Conservation (phyloP, 2,113 vertebrate species). For the Porphyrio hochstetteri region DNA sequence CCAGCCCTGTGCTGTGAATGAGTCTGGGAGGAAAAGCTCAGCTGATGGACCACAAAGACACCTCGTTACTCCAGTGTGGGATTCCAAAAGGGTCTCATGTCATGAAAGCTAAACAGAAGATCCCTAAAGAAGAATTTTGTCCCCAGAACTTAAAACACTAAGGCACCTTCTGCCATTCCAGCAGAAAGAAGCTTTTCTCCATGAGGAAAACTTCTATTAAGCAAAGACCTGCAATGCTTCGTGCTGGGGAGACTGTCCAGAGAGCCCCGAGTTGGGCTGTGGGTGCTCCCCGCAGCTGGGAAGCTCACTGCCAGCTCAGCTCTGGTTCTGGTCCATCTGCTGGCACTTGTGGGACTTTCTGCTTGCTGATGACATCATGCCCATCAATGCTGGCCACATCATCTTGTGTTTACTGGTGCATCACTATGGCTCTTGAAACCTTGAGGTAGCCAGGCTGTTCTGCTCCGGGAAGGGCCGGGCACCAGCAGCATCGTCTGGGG, state of each 20-base stretch:
- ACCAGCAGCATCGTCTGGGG: background rate
- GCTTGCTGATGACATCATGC: background rate
- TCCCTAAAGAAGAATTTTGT: background rate
- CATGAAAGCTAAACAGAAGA: background rate
- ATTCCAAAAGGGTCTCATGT: background rate
- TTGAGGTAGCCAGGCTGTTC: background rate
- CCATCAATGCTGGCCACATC: background rate
- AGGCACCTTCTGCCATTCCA: background rate
- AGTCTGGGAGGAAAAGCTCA: background rate
- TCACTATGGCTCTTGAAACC: background rate
- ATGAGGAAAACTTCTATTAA: background rate
- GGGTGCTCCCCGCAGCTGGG: background rate
- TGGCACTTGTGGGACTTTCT: background rate
- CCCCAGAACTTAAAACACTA: background rate
- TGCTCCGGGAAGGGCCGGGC: background rate
- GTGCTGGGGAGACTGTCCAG: background rate
- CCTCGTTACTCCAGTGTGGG: background rate
- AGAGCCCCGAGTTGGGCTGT: background rate
- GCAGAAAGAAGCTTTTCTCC: background rate
- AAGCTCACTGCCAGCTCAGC: background rate
- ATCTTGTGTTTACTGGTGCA: background rate
- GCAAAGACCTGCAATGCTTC: background rate
- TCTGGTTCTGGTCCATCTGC: background rate
- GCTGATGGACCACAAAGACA: background rate
- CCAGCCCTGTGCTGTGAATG: background rate